Percentiles rank a stretch among this genome's conserved stretches.
phyloP scores from a whole-genome alignment of 1,140 invertebrate species.

The Scaptodrosophila lebanonensis region DNA sequence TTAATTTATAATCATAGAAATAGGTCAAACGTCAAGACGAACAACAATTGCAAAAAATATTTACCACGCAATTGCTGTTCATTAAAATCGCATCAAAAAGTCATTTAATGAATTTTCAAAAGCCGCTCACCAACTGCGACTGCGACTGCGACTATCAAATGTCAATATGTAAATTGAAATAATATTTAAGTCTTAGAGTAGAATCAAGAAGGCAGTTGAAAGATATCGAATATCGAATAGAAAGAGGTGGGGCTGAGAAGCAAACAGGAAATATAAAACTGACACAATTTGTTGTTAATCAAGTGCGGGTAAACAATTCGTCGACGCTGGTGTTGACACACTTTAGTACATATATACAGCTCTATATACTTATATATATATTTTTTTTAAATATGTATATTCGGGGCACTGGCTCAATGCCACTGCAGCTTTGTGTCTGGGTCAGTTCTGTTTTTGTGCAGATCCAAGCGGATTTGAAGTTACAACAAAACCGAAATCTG shows the following conservation, averaged over 20 bases:
- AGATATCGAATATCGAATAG: too few species aligned
- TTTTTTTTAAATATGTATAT: conserved; percentile 13
- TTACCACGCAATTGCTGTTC: conserved; percentile 14
- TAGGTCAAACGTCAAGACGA: conserved; percentile 11
- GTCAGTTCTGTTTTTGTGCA: conserved; percentile 26
- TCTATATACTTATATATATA: too few species aligned
- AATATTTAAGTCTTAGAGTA: too few species aligned
- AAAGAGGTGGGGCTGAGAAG: too few species aligned
- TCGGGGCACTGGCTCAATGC: conserved; percentile 36
- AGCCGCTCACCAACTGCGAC: too few species aligned
- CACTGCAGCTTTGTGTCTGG: conserved; percentile 26
- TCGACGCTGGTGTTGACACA: too few species aligned
- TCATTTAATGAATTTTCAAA: neutral
- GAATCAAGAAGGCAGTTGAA: too few species aligned
- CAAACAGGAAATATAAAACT: conserved; percentile 12
- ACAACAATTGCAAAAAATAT: conserved; percentile 12
- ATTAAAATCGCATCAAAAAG: conserved; percentile 7
- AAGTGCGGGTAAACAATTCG: conserved; percentile 1
- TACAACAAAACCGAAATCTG: conserved; percentile 8
- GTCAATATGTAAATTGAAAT: neutral
- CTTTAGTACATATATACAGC: too few species aligned
- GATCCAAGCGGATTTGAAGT: neutral
- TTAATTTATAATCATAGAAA: conserved; percentile 9
- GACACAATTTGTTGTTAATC: conserved; percentile 21
- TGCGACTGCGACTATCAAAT: neutral